Conservation (phyloP, 2,888 invertebrate species). For the Mythimna pallens region DNA sequence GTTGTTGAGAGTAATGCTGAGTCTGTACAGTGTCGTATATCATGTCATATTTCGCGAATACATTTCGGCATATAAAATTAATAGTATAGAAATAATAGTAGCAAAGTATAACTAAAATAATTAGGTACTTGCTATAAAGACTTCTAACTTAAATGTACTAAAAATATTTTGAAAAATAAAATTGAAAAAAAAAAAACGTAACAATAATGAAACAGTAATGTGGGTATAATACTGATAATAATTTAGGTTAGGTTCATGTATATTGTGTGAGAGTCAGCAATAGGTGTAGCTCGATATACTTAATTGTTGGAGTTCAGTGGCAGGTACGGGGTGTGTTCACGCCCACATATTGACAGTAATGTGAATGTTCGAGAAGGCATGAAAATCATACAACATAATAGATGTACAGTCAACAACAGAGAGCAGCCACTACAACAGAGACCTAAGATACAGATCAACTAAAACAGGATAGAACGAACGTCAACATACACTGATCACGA, state of each 20-base stretch:
- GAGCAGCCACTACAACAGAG: conserved; percentile 91
- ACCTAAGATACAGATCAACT: conserved; percentile 87
- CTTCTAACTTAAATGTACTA: conserved; percentile 30
- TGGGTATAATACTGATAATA: conserved; percentile 64
- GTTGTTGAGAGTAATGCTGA: conserved; percentile 81
- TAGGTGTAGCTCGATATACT: conserved; percentile 89
- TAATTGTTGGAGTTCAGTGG: conserved; percentile 88
- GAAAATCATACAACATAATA: conserved; percentile 90
- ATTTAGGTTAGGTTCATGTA: conserved; percentile 79
- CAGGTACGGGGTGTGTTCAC: conserved; percentile 87
- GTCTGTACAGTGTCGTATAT: conserved; percentile 79
- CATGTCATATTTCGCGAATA: conserved; percentile 73
- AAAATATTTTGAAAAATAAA: conserved; percentile 46
- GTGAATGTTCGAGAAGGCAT: conserved; percentile 90
- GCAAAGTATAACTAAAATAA: conserved; percentile 44
- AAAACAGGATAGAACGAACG: conserved; percentile 85
- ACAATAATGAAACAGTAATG: conserved; percentile 53
- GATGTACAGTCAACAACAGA: conserved; percentile 90
- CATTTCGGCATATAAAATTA: conserved; percentile 59
- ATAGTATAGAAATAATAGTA: conserved; percentile 54
- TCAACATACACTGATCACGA: conserved; percentile 81
- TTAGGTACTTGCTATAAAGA: conserved; percentile 30
- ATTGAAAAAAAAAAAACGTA: conserved; percentile 56
- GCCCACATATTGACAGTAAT: conserved; percentile 89
- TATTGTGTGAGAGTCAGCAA: conserved; percentile 88